Conservation (phyloP, 2,888 invertebrate genomes). For the Ochlodes sylvanus region DNA sequence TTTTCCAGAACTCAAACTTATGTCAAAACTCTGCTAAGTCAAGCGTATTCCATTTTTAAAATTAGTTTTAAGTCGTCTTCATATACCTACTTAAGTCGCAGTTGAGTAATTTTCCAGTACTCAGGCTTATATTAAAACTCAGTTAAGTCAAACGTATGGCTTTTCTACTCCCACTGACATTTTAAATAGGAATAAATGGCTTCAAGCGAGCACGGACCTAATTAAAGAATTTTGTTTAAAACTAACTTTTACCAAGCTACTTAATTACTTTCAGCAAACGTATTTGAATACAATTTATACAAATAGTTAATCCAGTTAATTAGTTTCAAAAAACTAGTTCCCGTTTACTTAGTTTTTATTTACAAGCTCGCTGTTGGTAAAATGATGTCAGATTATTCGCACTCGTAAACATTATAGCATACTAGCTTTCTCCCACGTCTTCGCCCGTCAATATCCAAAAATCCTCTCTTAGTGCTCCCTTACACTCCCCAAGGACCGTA, state of each 20-base stretch:
- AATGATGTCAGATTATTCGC: no score
- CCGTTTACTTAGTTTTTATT: not conserved
- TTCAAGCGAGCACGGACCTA: slow-evolving; percentile 30
- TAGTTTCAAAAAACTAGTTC: not conserved
- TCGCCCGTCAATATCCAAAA: no score
- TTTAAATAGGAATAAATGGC: slow-evolving; percentile 37
- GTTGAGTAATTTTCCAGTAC: slow-evolving; percentile 2
- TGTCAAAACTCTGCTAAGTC: no score
- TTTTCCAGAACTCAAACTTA: no score
- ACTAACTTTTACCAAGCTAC: slow-evolving; percentile 25
- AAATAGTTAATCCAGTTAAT: slow-evolving; percentile 10
- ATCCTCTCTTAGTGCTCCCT: no score
- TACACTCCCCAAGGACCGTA: no score
- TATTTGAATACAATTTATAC: slow-evolving; percentile 24
- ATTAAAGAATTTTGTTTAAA: slow-evolving; percentile 36
- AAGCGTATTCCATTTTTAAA: no score
- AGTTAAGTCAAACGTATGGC: slow-evolving; percentile 35
- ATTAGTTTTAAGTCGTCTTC: not conserved
- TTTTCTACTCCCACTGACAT: slow-evolving; percentile 32
- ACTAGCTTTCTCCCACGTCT: no score
- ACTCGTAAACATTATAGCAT: no score
- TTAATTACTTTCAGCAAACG: slow-evolving; percentile 26
- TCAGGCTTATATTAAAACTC: slow-evolving; percentile 13
- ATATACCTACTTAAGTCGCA: not conserved
- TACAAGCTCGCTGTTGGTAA: no score